These are phyloP conservation scores for Gallinago undulata DNA, from an alignment of 2,113 vertebrate species.

Conservation along the genomic window DNA sequence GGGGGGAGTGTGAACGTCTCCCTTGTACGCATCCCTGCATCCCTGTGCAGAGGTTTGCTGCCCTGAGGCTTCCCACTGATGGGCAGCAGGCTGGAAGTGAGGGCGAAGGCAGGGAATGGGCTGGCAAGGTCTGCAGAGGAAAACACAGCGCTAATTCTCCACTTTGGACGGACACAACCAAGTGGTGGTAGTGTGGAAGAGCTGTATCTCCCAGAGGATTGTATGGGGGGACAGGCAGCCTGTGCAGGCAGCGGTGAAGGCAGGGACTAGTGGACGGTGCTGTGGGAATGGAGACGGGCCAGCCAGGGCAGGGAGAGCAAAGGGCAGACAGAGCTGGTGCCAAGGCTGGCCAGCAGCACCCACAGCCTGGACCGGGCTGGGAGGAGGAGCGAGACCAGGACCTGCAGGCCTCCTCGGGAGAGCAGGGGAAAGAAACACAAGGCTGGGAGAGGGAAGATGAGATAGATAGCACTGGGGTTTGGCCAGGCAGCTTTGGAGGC, in stretches of 20 bases:
- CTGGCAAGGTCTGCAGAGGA: not conserved
- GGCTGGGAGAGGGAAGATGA: not conserved
- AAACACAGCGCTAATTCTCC: not conserved
- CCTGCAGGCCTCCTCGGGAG: not conserved
- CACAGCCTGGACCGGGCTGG: not conserved
- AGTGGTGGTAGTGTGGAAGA: fast-evolving
- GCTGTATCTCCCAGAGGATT: fast-evolving
- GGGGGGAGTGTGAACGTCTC: not conserved
- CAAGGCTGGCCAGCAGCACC: not conserved
- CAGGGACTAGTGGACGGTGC: not conserved
- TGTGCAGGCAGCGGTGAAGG: not conserved
- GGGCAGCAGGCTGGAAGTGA: not conserved
- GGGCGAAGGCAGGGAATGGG: not conserved
- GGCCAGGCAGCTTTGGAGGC: not conserved
- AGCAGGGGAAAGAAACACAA: not conserved
- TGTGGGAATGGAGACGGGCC: fast-evolving
- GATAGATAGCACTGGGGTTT: not conserved
- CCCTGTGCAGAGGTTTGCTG: not conserved
- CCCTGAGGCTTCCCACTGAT: not conserved
- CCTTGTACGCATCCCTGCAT: not conserved
- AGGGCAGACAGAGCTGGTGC: not conserved
- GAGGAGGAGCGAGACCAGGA: not conserved
- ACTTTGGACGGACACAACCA: fast-evolving
- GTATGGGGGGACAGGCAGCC: not conserved
- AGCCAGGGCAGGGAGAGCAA: not conserved